Evolutionary conservation across 2,113 vertebrate genomes (phyloP).

Genomic region (Pelecanoides urinatrix): DNA sequence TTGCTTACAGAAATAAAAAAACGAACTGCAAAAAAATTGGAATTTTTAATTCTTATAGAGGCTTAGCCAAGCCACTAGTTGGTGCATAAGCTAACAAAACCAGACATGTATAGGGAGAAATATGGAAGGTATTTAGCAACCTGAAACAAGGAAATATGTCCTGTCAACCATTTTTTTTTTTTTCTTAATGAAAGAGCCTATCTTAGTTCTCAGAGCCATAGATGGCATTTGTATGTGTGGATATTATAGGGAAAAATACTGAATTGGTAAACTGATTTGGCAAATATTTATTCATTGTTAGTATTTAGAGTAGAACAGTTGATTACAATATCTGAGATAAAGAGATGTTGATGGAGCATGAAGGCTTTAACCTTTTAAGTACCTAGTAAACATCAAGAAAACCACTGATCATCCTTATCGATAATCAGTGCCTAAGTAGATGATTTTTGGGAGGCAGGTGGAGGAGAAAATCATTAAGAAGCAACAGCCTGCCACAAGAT

Average conservation of each 20-base stretch:
- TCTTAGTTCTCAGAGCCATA: background rate
- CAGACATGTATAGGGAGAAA: background rate
- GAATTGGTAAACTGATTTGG: background rate
- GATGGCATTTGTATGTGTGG: background rate
- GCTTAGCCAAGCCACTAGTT: background rate
- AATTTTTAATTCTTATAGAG: background rate
- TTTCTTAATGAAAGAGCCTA: background rate
- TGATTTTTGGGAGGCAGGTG: background rate
- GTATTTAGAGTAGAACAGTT: background rate
- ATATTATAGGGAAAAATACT: background rate
- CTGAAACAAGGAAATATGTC: background rate
- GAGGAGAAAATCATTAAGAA: background rate
- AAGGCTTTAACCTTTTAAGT: background rate
- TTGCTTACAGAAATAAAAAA: background rate
- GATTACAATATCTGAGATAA: background rate
- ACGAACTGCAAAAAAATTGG: background rate
- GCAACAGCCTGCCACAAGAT: background rate
- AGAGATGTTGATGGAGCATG: background rate
- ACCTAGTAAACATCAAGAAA: background rate
- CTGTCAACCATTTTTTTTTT: background rate
- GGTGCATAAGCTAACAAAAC: background rate
- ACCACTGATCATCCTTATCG: background rate
- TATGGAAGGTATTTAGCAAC: background rate
- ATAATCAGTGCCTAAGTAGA: background rate
- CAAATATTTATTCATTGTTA: background rate